phyloP scores from a whole-genome alignment of 1,140 invertebrate genomes.

The Papilio glaucus region DNA sequence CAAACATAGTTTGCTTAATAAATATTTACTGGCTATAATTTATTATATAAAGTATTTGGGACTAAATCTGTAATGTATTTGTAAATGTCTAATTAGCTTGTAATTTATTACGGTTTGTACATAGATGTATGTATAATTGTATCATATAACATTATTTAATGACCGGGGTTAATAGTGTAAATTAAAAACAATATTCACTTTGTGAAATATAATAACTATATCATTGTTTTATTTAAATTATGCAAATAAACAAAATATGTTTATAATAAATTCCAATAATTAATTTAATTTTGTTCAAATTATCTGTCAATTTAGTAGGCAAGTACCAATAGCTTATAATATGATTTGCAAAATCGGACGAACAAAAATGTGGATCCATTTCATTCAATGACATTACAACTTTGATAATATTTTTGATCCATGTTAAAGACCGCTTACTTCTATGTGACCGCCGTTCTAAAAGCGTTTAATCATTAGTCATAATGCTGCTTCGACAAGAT shows the following conservation, averaged over 20 bases:
- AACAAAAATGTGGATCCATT: background rate
- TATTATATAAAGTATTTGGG: slow-evolving; percentile 26
- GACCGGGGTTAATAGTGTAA: background rate
- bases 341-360: background rate
- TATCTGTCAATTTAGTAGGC: background rate
- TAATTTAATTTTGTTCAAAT: background rate
- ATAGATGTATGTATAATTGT: slow-evolving; percentile 19
- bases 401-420: too few relatives aligned
- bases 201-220: slow-evolving; percentile 10
- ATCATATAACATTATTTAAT: slow-evolving; percentile 7
- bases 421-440: too few relatives aligned
- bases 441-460: background rate
- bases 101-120: slow-evolving; percentile 25
- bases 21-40: slow-evolving; percentile 14
- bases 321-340: background rate
- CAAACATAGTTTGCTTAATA: background rate
- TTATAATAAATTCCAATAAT: background rate
- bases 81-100: slow-evolving; percentile 22
- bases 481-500: too few relatives aligned
- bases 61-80: slow-evolving; percentile 35
- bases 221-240: slow-evolving; percentile 7
- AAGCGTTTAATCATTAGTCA: too few relatives aligned
- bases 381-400: too few relatives aligned
- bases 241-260: too few relatives aligned
- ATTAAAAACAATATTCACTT: slow-evolving; percentile 13